Conservation (phyloP, 2,113 vertebrate genomes). For the Aspidoscelis tigris region DNA sequence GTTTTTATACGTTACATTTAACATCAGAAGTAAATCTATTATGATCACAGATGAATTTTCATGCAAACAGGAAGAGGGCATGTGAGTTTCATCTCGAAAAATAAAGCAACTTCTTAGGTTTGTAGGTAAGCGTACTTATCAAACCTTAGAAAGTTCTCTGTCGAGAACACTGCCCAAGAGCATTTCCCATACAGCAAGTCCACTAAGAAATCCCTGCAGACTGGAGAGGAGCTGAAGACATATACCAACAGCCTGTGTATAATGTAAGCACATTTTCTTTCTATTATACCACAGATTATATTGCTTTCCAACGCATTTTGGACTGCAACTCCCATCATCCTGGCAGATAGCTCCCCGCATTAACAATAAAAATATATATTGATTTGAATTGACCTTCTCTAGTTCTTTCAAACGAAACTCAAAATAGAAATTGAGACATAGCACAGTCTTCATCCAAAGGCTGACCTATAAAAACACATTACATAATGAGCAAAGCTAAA, state of each 20-base stretch:
- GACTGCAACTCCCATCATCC: background rate
- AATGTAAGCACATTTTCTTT: no score
- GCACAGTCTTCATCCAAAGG: background rate
- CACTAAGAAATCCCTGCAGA: background rate
- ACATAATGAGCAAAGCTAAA: background rate
- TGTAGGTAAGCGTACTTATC: background rate
- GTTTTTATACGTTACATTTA: background rate
- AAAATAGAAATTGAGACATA: background rate
- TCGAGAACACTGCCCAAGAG: background rate
- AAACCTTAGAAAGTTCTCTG: background rate
- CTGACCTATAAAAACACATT: background rate
- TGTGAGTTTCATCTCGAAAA: background rate
- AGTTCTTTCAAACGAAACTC: background rate
- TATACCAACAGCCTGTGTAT: background rate
- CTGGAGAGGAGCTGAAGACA: background rate
- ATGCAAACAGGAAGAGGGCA: background rate
- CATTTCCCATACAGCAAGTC: background rate
- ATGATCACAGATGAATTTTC: background rate
- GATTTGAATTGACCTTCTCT: background rate
- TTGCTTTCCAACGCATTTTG: background rate
- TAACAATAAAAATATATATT: background rate
- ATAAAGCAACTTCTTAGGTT: background rate
- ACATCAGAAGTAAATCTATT: background rate
- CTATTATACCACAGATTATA: no score
- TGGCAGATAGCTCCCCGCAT: background rate